Evolutionary conservation across 2,797 vertebrate species (phyloP).

Genomic region (Hydrophis major): DNA sequence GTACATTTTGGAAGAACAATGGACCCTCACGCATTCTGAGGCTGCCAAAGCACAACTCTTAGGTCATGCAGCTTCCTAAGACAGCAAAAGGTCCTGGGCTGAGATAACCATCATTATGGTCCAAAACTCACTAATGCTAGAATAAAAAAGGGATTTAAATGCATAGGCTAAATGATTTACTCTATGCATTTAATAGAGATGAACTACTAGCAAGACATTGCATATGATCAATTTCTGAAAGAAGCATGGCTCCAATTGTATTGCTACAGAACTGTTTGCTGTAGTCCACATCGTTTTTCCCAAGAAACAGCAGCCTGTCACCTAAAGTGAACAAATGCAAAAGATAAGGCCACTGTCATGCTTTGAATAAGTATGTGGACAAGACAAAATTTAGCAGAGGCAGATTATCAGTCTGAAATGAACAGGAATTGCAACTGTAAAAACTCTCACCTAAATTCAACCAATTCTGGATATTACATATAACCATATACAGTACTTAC

Average conservation of each 20-base stretch:
- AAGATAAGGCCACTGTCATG: neutral
- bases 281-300: neutral
- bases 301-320: neutral
- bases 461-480: neutral
- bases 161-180: neutral
- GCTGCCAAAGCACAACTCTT: neutral
- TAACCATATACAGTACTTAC: constrained; percentile 68
- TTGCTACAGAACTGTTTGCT: neutral
- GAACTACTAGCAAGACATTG: neutral
- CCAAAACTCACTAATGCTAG: neutral
- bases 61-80: neutral
- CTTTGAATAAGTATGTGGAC: neutral
- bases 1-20: neutral
- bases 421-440: neutral
- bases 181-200: neutral
- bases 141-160: neutral
- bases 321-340: neutral
- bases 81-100: no score
- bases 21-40: neutral
- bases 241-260: neutral
- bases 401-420: neutral
- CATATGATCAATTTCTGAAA: neutral
- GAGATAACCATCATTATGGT: neutral
- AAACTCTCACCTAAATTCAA: neutral
- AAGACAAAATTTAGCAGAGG: neutral